Evolutionary conservation across 2,797 vertebrate species (phyloP).

Genomic region (Ataeniobius toweri): DNA sequence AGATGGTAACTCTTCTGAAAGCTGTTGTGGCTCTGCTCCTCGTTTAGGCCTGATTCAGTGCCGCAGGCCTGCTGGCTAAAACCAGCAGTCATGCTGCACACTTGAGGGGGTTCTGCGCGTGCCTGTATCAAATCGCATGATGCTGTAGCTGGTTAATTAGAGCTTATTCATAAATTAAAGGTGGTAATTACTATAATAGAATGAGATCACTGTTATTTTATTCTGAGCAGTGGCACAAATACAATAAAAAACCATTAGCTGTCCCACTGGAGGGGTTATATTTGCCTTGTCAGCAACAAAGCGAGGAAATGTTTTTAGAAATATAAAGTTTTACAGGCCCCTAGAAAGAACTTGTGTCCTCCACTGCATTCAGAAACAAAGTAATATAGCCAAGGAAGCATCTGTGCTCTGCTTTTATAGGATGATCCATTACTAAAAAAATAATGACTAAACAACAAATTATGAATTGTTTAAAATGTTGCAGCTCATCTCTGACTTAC

Average conservation of each 20-base stretch:
- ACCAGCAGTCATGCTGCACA: conserved; percentile 26
- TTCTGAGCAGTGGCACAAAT: conserved; percentile 52
- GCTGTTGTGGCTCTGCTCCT: conserved; percentile 12
- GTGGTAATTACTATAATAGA: conserved; percentile 57
- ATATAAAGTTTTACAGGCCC: background rate
- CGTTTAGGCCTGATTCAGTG: conserved; percentile 20
- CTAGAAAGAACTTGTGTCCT: background rate
- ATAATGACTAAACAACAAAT: background rate
- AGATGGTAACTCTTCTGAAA: conserved; percentile 16
- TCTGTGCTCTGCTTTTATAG: background rate
- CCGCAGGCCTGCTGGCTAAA: conserved; percentile 28
- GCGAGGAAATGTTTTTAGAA: background rate
- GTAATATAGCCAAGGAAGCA: background rate
- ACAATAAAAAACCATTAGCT: conserved; percentile 65
- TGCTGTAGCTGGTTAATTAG: conserved; percentile 55
- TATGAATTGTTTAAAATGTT: background rate
- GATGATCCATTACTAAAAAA: background rate
- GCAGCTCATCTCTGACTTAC: background rate
- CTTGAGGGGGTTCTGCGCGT: conserved; percentile 26
- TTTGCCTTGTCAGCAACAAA: conserved; percentile 10
- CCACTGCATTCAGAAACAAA: background rate
- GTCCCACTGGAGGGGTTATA: conserved; percentile 39
- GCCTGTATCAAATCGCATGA: conserved; percentile 38
- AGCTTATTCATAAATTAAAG: conserved; percentile 70
- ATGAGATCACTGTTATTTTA: conserved; percentile 53